A percentile compares a stretch with the other conserved stretches of the same genome.
These are phyloP conservation scores for Elaphurus davidianus DNA, from an alignment of 2,113 vertebrate species.

Conservation along the genomic window DNA sequence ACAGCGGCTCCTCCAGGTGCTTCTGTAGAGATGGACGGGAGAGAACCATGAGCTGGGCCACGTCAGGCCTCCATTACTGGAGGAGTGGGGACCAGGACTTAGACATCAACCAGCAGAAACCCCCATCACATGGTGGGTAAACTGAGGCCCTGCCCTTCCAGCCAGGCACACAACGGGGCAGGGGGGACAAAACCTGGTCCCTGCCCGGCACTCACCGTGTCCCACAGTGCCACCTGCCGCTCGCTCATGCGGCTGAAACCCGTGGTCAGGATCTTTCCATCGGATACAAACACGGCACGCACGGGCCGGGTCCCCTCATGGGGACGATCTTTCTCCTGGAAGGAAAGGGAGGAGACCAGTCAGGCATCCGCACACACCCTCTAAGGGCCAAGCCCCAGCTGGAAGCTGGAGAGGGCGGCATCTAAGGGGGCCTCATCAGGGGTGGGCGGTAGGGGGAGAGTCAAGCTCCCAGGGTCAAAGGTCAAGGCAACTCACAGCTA, in stretches of 20 bases:
- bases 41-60: background rate
- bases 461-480: background rate
- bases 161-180: background rate
- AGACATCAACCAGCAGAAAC: background rate
- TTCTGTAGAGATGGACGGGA: slow-evolving; percentile 74
- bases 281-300: slow-evolving; percentile 84
- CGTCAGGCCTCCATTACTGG: background rate
- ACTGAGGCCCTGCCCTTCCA: background rate
- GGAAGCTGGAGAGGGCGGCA: background rate
- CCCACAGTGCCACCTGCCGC: slow-evolving; percentile 94
- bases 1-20: slow-evolving; percentile 85
- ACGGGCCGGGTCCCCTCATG: slow-evolving; percentile 90
- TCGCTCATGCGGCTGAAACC: slow-evolving; percentile 95
- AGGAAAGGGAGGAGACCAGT: background rate
- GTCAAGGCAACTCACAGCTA: slow-evolving; percentile 76
- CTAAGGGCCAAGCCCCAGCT: background rate
- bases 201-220: slow-evolving; percentile 80
- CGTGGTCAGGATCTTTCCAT: slow-evolving; percentile 89
- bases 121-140: background rate
- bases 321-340: slow-evolving; percentile 90
- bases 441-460: background rate
- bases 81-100: background rate
- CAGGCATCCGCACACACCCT: no score
- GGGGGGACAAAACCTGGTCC: background rate
- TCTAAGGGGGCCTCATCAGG: background rate